These are phyloP conservation scores for Psittacus erithacus DNA, from an alignment of 2,113 vertebrate genomes.

Conservation along the genomic window DNA sequence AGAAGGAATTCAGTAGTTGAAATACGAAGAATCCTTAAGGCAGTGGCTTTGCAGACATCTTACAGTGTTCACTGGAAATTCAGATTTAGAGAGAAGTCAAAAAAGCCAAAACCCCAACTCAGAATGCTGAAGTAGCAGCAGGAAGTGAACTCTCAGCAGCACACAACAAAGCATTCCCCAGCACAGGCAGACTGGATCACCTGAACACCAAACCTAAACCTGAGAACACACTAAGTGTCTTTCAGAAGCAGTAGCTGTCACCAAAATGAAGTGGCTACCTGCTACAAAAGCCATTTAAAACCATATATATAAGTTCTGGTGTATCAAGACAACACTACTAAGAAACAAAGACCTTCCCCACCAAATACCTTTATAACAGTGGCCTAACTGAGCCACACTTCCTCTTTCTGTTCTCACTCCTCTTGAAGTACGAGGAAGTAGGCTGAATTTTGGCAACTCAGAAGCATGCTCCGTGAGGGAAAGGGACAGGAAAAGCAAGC, in stretches of 20 bases:
- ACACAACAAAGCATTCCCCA: neutral
- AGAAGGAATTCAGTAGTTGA: neutral
- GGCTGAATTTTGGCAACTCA: neutral
- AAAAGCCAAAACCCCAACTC: neutral
- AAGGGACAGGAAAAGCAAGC: neutral
- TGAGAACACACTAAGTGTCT: rapidly evolving
- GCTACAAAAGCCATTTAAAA: neutral
- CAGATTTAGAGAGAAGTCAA: neutral
- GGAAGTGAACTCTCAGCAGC: neutral
- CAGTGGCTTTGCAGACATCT: neutral
- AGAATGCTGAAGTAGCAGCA: neutral
- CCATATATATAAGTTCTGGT: neutral
- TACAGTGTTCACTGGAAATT: neutral
- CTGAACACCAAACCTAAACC: neutral
- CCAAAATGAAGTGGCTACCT: neutral
- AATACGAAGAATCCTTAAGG: neutral
- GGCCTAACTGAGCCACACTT: neutral
- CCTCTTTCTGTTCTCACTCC: neutral
- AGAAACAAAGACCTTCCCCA: neutral
- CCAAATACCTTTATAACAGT: neutral
- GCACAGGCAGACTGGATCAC: neutral
- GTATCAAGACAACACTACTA: neutral
- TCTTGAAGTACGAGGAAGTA: neutral
- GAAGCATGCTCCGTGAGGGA: neutral
- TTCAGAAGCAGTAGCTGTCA: neutral